phyloP scores from a whole-genome alignment of 2,113 vertebrate genomes.

The Stigmatopora nigra region DNA sequence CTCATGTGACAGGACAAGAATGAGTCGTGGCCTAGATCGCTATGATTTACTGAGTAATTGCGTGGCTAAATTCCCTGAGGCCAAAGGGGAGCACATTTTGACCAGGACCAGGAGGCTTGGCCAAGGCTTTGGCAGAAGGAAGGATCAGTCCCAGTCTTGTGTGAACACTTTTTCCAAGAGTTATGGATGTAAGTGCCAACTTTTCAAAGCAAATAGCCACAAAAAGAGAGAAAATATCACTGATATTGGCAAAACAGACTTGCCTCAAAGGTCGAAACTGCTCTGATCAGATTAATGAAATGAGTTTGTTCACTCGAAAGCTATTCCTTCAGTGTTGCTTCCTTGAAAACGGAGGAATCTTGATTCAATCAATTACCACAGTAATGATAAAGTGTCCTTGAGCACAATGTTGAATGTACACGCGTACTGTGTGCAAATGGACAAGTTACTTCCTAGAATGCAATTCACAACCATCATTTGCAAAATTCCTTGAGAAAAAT shows the following conservation, averaged over 20 bases:
- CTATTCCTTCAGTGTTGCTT: background rate
- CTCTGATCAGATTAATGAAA: constrained; percentile 11
- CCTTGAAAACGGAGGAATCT: background rate
- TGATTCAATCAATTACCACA: background rate
- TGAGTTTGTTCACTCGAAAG: constrained; percentile 3
- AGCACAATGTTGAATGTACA: background rate
- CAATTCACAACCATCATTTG: background rate
- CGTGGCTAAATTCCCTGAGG: constrained; percentile 1
- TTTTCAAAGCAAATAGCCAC: constrained; percentile 1
- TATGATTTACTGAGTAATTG: background rate
- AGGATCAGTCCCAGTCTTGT: background rate
- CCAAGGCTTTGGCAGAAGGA: background rate
- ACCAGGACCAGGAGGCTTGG: background rate
- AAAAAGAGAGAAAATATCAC: constrained; percentile 9
- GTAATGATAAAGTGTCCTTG: background rate
- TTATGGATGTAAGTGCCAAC: background rate
- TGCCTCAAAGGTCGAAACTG: constrained; percentile 12
- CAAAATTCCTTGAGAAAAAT: background rate
- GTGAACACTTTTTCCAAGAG: background rate
- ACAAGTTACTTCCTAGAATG: background rate
- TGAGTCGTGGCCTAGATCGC: background rate
- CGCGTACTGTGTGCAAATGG: background rate
- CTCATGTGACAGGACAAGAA: background rate
- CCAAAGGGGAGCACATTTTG: background rate
- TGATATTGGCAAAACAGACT: constrained; percentile 3